phyloP scores from a whole-genome alignment of 2,113 vertebrate genomes.

The Onychorhynchus coronatus region DNA sequence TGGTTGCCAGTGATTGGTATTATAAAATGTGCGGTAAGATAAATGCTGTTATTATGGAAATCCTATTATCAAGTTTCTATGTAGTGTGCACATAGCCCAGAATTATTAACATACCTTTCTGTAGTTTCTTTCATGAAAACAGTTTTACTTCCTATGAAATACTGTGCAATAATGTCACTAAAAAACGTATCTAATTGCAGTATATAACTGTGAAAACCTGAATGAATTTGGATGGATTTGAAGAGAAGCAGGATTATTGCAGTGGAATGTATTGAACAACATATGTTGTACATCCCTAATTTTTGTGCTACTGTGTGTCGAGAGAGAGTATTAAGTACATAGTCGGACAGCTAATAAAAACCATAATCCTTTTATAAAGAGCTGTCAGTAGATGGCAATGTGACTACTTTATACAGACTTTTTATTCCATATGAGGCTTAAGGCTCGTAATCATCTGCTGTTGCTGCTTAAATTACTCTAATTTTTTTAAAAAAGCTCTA shows the following conservation, averaged over 20 bases:
- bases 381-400: conserved; percentile 82
- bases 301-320: neutral
- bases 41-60: conserved; percentile 74
- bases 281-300: neutral
- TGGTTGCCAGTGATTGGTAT: conserved; percentile 54
- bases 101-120: conserved; percentile 66
- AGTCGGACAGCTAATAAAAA: conserved; percentile 42
- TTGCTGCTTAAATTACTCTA: conserved; percentile 69
- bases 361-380: conserved; percentile 52
- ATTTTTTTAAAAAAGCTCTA: conserved; percentile 41
- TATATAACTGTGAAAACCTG: conserved; percentile 52
- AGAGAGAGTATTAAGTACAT: conserved; percentile 19
- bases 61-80: conserved; percentile 67
- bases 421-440: conserved; percentile 28
- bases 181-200: conserved; percentile 70
- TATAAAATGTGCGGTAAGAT: conserved; percentile 61
- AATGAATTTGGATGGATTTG: conserved; percentile 18
- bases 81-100: conserved; percentile 21
- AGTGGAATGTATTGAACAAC: neutral
- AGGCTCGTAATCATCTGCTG: conserved; percentile 61
- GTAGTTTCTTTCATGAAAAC: conserved; percentile 65
- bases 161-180: conserved; percentile 63
- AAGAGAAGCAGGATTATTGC: conserved; percentile 55
- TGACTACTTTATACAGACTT: conserved; percentile 70
- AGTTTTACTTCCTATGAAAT: conserved; percentile 66